Evolutionary conservation across 2,113 vertebrate genomes (phyloP).

Genomic region (Platichthys flesus): DNA sequence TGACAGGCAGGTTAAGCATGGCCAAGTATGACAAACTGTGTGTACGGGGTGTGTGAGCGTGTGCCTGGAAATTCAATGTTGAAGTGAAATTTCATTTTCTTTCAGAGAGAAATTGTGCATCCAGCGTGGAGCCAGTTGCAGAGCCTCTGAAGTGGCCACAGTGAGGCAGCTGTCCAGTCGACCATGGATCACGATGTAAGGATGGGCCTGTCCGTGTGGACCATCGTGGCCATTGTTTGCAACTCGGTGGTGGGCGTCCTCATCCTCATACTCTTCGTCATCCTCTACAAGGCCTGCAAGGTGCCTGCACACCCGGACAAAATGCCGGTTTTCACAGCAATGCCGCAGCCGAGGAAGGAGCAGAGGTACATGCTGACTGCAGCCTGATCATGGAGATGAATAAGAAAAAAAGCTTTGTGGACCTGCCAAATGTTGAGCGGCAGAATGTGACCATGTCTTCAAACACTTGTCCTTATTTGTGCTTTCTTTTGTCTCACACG

Average conservation of each 20-base stretch:
- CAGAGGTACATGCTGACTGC: constrained; percentile 79
- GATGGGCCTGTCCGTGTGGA: constrained; percentile 77
- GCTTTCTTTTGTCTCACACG: constrained; percentile 12
- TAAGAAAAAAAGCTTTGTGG: background rate
- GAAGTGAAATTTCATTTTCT: constrained; percentile 29
- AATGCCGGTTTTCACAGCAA: constrained; percentile 41
- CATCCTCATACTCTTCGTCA: constrained; percentile 80
- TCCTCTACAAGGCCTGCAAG: constrained; percentile 85
- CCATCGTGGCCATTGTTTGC: constrained; percentile 81
- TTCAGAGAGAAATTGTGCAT: constrained; percentile 34
- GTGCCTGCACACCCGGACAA: constrained; percentile 80
- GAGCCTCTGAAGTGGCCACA: background rate
- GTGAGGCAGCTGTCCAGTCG: constrained; percentile 11
- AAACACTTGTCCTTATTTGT: background rate
- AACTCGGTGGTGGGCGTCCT: constrained; percentile 81
- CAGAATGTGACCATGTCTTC: background rate
- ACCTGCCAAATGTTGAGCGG: background rate
- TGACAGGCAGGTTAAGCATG: constrained; percentile 45
- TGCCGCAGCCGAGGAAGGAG: constrained; percentile 60
- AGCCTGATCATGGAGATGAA: constrained; percentile 46
- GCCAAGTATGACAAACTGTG: constrained; percentile 19
- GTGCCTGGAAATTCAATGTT: background rate
- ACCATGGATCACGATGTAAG: constrained; percentile 77
- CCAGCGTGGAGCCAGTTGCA: background rate
- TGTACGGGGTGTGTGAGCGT: background rate